Evolutionary conservation across 2,888 invertebrate genomes (phyloP).

Genomic region (Bombyx huttoni): DNA sequence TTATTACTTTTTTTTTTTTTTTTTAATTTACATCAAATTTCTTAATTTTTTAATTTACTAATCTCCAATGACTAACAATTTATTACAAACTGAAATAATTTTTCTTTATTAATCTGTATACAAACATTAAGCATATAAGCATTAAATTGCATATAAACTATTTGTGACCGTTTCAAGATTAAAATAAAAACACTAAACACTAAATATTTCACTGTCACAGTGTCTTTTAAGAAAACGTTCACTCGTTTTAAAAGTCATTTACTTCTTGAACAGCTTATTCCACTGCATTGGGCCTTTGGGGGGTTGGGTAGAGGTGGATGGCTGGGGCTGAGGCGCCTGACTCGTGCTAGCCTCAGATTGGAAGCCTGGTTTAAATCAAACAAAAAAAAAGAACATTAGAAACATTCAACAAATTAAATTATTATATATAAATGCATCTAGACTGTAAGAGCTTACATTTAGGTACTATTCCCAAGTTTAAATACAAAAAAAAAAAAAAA

Average conservation of each 20-base stretch:
- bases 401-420: too few species aligned
- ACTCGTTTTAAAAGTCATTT: constrained; percentile 11
- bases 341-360: constrained; percentile 26
- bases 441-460: too few species aligned
- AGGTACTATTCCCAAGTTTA: too few species aligned
- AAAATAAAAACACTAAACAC: not conserved
- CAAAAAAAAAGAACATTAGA: not conserved
- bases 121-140: not conserved
- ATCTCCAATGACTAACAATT: too few species aligned
- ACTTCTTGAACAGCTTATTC: constrained; percentile 54
- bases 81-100: too few species aligned
- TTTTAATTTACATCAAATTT: too few species aligned
- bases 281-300: constrained; percentile 33
- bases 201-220: not conserved
- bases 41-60: too few species aligned
- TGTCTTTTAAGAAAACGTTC: not conserved
- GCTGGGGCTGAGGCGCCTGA: constrained; percentile 26
- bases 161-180: not conserved
- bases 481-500: too few species aligned
- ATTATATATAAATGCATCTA: too few species aligned
- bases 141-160: not conserved
- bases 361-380: constrained; percentile 21
- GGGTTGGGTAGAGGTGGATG: constrained; percentile 24
- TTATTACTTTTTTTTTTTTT: too few species aligned
- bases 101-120: not conserved